Evolutionary conservation across 2,113 vertebrate genomes (phyloP), one percentile per base, ranked within the genome.

Genomic region (Microcebus lehilahytsara): DNA sequence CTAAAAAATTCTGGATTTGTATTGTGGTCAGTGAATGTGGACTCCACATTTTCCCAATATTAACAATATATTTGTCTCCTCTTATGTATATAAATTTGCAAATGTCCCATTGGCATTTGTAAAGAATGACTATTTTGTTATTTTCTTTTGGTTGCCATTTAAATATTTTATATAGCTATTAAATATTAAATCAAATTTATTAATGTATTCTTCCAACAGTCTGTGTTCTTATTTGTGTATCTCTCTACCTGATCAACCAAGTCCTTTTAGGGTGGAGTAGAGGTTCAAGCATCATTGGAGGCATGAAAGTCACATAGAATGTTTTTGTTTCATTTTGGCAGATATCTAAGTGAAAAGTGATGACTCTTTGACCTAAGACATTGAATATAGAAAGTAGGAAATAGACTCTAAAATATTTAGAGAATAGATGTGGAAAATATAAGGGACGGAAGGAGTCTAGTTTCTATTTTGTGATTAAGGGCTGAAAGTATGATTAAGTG

Each of bases 51-150:
- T 90, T 90, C 22, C 16, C 3, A 53, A 23, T 69, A 37, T 85
- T 58, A 94, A 22, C 30, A 64, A 93, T 32, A 90, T 89, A 13
- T 95, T 93, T 94, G 17, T 81, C 5, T 93, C 42, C 40, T 71
- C 14, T 75, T 74, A 74, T 40, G 23, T 72, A 32, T 11, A 9
- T 9, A 95, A 17, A 75, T 96, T 84, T 87, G 20, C n/a, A 79
- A 23, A 74, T 90, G 2, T 83, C 58, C 37, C 32, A 56, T 67
- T 91, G 46, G 32, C 12, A n/a, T 74, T 94, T 75, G 32, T 87
- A 80, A 97, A 87, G 62, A 78, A 42, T 14, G 49, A 58, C 11
- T 84, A 5, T 74, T 89, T 85, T 62, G 25, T 62, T 79, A 17
- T 9, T 42, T 46, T 64, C 23, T 81, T 93, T 88, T 75, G 49